Base-by-base conservation (phyloP, 1,140 invertebrate genomes). In the Hermetia illucens region DNA sequence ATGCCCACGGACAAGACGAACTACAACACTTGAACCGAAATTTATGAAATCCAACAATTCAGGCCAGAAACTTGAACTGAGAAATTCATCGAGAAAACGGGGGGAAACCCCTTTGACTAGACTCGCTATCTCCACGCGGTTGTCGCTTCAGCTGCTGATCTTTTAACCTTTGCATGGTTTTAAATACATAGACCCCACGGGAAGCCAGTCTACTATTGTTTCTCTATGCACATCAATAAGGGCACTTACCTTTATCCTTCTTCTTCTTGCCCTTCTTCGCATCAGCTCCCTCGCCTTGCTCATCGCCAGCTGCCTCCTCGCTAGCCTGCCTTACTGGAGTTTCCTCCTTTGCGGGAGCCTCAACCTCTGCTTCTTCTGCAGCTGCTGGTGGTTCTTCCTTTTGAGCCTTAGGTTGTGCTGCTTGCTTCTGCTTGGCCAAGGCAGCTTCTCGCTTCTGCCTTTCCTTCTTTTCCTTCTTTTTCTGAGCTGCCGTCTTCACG, bases 391-490 rank as follows among this genome's bases (percentile, higher is more conserved):
- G 34, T 36, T 63, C 56, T 15, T 38, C 43, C 34, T 46, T 36
- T 45, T 56, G 48, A 16, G 17, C 27, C 47, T 62, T 55, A 16
- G 10, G 27, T 37, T 20, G 35, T 30, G 20, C 25, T 19, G 3
- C 2, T 18, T 15, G 46, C 3, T 46, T 46, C 20, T 54, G 53
- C 41, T 51, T 57, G 8, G 55, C 55, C 52, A 50, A 25, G 1
- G 56, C 56, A 12, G 56, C 56, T 53, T 88, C 84, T 35, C 71
- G 66, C 47, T 83, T 88, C 50, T 87, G 79, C 22, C 79, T 69
- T 61, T 88, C 82, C 53, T 86, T 86, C 46, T 88, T 88, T 47
- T 87, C 82, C 52, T 85, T 86, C 46, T 84, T 86, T 56, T 87
- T 87, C 51, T 84, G 81, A 12, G 83, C 82, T 15, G 83, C 80